Evolutionary conservation across 2,797 vertebrate species (phyloP).

Genomic region (Clarias laeviceps): DNA sequence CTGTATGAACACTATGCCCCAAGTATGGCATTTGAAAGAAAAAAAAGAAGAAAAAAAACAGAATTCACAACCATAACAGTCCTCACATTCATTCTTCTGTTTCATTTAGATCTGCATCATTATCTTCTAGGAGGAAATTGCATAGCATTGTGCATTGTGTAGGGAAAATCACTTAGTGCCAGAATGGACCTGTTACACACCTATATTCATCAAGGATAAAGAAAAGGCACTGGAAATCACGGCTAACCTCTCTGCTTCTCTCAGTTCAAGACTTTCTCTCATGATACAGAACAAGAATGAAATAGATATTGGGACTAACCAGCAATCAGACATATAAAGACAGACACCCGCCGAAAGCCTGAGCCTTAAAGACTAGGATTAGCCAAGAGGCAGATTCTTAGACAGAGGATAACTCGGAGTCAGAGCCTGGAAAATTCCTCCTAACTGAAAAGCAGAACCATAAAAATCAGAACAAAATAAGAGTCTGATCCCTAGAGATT

Average conservation of each 20-base stretch:
- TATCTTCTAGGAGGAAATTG: slow-evolving; percentile 8
- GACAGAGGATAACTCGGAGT: no score
- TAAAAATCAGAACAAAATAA: not conserved
- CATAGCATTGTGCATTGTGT: not conserved
- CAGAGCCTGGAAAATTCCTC: not conserved
- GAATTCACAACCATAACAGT: not conserved
- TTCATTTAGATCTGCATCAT: slow-evolving; percentile 11
- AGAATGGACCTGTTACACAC: not conserved
- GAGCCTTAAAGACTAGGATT: not conserved
- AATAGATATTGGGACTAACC: not conserved
- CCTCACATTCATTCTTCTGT: not conserved
- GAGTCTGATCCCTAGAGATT: not conserved
- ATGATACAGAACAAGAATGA: not conserved
- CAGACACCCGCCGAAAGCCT: no score
- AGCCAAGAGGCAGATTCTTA: not conserved
- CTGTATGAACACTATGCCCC: not conserved
- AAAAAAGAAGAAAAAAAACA: not conserved
- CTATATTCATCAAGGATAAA: not conserved
- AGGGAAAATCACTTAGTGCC: not conserved
- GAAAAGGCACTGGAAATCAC: not conserved
- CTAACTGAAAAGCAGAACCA: not conserved
- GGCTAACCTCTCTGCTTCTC: not conserved
- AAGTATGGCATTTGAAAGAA: not conserved
- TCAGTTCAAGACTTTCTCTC: not conserved
- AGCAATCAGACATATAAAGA: not conserved